Base-by-base conservation (phyloP, 2,888 invertebrate species). In the Dynastes grantii region DNA sequence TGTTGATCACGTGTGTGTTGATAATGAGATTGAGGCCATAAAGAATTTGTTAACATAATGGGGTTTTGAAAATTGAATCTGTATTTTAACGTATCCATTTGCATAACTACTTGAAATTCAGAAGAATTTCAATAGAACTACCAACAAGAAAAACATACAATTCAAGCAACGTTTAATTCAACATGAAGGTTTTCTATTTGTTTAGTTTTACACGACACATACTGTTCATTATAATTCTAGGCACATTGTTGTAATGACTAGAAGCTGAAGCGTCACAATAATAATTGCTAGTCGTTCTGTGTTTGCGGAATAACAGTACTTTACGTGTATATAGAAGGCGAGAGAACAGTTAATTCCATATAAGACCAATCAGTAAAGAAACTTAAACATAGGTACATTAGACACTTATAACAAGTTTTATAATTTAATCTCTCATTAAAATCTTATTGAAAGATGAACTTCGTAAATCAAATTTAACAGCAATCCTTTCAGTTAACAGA, bases 341-440 rank as follows among this genome's bases (percentile, higher is more conserved):
- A 45, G 45, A 27, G 11, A 67, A 67, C 67, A 67, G 67, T 67
- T 49, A 67, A 45, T 67, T 67, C 45, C 8, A 49, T 67, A 67
- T 22, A n/a, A 32, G 37, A 64, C 64, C 45, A 45, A 45, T 45
- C 8, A 45, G 8, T 11, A 22, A 22, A 58, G 22, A 16, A 53
- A 16, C 16, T 3, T 58, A 58, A 16, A n/a, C 22, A 22, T 58
- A 5, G 2, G 16, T 55, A 5, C 16, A 16, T 22, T 16, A 58
- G 22, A 22, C 22, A 2, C 5, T 58, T 16, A 16, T 22, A 58
- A 22, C 16, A 58, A 1, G 4, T 58, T 8, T 58, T 22, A 5
- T 3, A 16, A 9, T 9, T 58, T 8, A 58, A 22, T 27, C 22
- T 58, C 5, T 22, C 4, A 16, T 58, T 58, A 8, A 58, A 22